Evolutionary conservation across 2,888 invertebrate genomes (phyloP), one percentile per base, ranked within the genome.

Genomic region (Metellina segmentata): DNA sequence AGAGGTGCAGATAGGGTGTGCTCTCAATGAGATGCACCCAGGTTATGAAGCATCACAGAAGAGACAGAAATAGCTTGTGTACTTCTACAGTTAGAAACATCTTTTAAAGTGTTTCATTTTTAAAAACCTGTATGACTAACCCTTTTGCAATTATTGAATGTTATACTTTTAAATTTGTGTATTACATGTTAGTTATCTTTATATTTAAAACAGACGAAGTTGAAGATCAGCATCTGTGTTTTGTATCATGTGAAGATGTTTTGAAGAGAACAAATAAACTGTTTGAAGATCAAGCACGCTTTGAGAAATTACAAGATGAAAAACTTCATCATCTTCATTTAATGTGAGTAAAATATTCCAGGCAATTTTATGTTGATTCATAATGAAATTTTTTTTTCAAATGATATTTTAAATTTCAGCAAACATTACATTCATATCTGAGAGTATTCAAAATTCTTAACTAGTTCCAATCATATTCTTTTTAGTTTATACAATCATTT

Each of bases 251-350:
- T 49, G 16, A 49, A 75, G 89, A 89, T 20, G 51, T 89, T 34
- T 11, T 89, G 48, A 69, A 82, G 19, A 77, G 69, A 75, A 20
- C 77, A 69, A 69, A 77, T n/a, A 77, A 77, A 13, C 9, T 89
- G 2, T 20, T 34, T 51, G 51, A 82, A 70, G 13, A 71, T 20
- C 75, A 82, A 7, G 34, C 51, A 16, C 13, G 6, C 9, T 2
- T 89, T 13, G 75, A 69, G 13, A 82, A 83, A 75, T 13, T 16
- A 9, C 53, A 70, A 16, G 69, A 82, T 20, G 69, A 89, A 70
- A 82, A 75, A n/a, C 48, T 71, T 7, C 49, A 52, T 19, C 48
- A 51, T 74, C 20, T 89, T 1, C 51, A 77, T 13, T 20, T 70
- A 1, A 19, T 82, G 89, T 89, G 52, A 82, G 89, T 89, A 71